Conservation (phyloP, 2,797 vertebrate genomes). For the Picus viridis region DNA sequence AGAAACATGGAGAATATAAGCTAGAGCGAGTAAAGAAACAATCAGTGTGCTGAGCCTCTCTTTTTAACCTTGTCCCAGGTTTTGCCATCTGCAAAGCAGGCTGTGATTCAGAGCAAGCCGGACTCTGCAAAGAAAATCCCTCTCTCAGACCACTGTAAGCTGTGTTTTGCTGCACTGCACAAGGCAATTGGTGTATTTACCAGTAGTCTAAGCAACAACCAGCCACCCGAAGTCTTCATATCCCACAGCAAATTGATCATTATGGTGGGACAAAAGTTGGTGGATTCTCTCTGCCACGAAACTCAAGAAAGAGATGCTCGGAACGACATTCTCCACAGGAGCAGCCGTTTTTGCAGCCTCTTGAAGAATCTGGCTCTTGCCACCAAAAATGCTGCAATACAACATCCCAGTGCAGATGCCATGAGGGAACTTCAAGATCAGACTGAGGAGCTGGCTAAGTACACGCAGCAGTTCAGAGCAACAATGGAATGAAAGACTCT, state of each 20-base stretch:
- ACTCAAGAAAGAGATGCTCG: constrained; percentile 75
- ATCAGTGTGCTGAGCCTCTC: not conserved
- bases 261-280: constrained; percentile 93
- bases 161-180: constrained; percentile 92
- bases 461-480: constrained; percentile 83
- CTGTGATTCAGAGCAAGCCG: not conserved
- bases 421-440: constrained; percentile 80
- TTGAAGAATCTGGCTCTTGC: constrained; percentile 91
- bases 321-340: constrained; percentile 83
- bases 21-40: not conserved
- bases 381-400: constrained; percentile 89
- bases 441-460: constrained; percentile 81
- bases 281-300: constrained; percentile 87
- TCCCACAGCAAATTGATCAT: constrained; percentile 93
- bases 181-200: constrained; percentile 86
- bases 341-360: constrained; percentile 89
- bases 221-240: constrained; percentile 90
- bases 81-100: not conserved
- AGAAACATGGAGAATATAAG: not conserved
- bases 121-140: constrained; percentile 28
- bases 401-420: constrained; percentile 80
- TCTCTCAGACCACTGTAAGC: constrained; percentile 85
- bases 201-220: constrained; percentile 78
- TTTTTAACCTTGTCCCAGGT: constrained; percentile 34
- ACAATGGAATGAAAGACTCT: constrained; percentile 76